Conservation (phyloP, 2,113 vertebrate genomes). For the Eleginops maclovinus region DNA sequence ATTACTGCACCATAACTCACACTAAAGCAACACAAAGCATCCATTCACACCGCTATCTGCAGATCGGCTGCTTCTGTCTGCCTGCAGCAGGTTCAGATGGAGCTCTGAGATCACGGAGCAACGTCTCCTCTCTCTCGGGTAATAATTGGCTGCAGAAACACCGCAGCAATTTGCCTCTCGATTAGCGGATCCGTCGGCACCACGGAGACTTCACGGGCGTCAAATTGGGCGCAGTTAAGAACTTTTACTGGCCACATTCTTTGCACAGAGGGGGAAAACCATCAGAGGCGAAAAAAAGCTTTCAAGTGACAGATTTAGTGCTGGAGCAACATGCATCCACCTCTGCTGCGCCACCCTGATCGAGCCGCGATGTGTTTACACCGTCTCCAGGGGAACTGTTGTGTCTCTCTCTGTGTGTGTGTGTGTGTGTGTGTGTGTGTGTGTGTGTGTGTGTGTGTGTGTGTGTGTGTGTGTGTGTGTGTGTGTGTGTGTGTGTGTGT, state of each 20-base stretch:
- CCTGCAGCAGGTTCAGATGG: no score
- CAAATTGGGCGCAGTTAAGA: constrained; percentile 67
- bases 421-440: constrained; percentile 44
- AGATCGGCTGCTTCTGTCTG: no score
- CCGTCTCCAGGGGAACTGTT: constrained; percentile 73
- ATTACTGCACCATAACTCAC: constrained; percentile 53
- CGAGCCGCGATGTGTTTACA: constrained; percentile 61
- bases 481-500: neutral
- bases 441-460: neutral
- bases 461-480: neutral
- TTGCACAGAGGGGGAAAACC: constrained; percentile 55
- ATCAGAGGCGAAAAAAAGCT: constrained; percentile 45
- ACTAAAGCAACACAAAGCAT: no score
- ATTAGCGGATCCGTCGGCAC: constrained; percentile 72
- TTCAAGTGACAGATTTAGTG: constrained; percentile 65
- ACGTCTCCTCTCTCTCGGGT: no score
- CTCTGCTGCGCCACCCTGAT: constrained; percentile 8
- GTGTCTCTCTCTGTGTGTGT: constrained; percentile 48
- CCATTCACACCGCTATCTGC: neutral
- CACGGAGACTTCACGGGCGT: constrained; percentile 63
- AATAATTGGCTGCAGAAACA: constrained; percentile 72
- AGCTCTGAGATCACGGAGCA: no score
- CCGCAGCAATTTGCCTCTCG: constrained; percentile 69
- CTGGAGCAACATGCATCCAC: constrained; percentile 25
- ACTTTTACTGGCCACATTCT: constrained; percentile 65